Evolutionary conservation across 2,888 invertebrate genomes (phyloP), one percentile per base, ranked within the genome.

Genomic region (Eledona agricola): DNA sequence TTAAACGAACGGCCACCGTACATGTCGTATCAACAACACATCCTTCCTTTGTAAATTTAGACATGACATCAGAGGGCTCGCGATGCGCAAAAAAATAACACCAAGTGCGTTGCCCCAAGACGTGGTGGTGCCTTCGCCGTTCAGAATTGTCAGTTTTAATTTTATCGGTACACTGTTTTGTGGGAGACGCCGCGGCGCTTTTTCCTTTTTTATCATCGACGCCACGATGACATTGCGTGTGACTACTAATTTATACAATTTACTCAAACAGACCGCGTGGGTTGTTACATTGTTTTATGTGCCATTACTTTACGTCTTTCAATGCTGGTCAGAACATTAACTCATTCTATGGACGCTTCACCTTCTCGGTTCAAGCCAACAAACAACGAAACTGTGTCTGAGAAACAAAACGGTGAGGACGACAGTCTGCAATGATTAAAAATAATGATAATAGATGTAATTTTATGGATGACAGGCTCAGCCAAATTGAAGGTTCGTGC

Each of bases 231-330:
- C 45, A 55, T 60, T 37, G 60, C 60, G 57, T 60, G 60, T 55
- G 53, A 49, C 51, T 43, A 32, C 54, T 59, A 59, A 60, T 59
- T 58, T 58, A 53, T 49, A 51, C 57, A 58, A 60, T 56, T 60
- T 55, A 57, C 53, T 50, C 51, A 55, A 57, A 59, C 49, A 59
- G 45, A 53, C 56, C 45, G 53, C 60, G 60, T 58, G 53, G 57
- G 55, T 26, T 20, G 55, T 45, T 45, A 51, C 47, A 40, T 53
- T 53, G 53, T 53, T 53, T 53, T 53, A 53, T 52, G 46, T 45
- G 45, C 52, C 26, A 52, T 52, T 46, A n/a, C n/a, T n/a, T n/a
- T n/a, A 52, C 46, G 31, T 38, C 42, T 51, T 45, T 45, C 38
- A 37, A 45, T 45, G 26, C 6, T 29, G n/a, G n/a, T n/a, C n/a